Evolutionary conservation across 2,113 vertebrate species (phyloP), one percentile per base, ranked within the genome.

Genomic region (Micromys minutus): DNA sequence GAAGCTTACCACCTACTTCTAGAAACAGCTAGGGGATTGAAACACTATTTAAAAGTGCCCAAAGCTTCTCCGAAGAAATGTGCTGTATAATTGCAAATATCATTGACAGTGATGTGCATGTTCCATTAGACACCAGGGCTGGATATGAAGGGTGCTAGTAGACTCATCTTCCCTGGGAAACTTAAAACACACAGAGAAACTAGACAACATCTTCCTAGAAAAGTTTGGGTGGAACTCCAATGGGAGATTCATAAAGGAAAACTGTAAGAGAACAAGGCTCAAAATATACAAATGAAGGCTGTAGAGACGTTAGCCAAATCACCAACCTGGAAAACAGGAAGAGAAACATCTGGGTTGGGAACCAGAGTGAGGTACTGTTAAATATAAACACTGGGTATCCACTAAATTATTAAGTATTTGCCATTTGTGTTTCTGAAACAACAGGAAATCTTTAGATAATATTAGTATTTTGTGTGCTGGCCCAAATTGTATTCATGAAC

Each of bases 51-150:
- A 92, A 96, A 97, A 97, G 55, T 96, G 92, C 96, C 92, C 95
- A 94, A 81, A 97, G 97, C 96, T 94, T 96, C 89, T 95, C 94
- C 89, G 86, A 95, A 96, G 95, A 97, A 97, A 98, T 97, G 96
- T 97, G 86, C 92, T 97, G 93, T 97, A 95, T 97, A 97, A 98
- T 97, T 98, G 94, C 88, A 96, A 88, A 95, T 96, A 95, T 96
- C 91, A 92, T 94, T 89, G 76, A 89, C 97, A 94, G 96, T 96
- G 93, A 97, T 94, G 89, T 94, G 87, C 52, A 95, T 96, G 92
- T 97, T 89, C 89, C 94, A 95, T 95, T 97, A 94, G 96, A 91
- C 77, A 93, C 61, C 89, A 71, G 67, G 69, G 94, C 86, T 96
- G 72, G 86, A 87, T 94, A 89, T 92, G 87, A 94, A 93, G 89